Conservation (phyloP, 1,140 invertebrate species). For the Hydropsyche tenuis region DNA sequence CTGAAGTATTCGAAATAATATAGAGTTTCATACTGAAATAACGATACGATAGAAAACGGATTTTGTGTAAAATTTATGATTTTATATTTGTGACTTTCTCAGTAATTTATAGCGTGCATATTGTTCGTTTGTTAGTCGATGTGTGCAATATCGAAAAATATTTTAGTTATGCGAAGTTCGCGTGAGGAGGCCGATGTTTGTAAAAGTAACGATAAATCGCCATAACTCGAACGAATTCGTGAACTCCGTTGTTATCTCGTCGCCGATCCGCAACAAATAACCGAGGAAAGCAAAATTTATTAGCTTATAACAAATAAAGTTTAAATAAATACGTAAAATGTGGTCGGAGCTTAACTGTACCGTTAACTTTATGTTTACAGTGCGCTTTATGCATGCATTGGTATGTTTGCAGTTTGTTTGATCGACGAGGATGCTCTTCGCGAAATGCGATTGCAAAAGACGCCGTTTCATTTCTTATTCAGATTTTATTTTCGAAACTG, state of each 20-base stretch:
- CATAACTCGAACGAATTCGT: conserved; percentile 19
- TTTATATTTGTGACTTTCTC: no score
- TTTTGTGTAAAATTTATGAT: no score
- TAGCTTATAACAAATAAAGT: conserved; percentile 36
- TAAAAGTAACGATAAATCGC: conserved; percentile 22
- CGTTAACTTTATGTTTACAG: conserved; percentile 2
- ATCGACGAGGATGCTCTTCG: no score
- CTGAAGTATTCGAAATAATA: no score
- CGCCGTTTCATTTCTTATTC: no score
- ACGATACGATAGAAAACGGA: no score
- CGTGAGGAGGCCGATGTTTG: neutral
- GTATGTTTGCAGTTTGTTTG: neutral
- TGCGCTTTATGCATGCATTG: neutral
- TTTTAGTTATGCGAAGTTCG: neutral
- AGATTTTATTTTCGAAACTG: no score
- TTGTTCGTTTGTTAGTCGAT: neutral
- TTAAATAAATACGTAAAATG: conserved; percentile 30
- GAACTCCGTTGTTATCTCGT: conserved; percentile 33
- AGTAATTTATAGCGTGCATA: no score
- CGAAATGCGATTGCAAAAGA: no score
- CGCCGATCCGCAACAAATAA: conserved; percentile 33
- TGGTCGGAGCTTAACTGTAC: neutral
- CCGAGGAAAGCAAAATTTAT: conserved; percentile 30
- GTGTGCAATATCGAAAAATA: conserved; percentile 3
- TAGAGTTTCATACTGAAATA: no score